These are phyloP conservation scores for Trachops cirrhosus DNA, from an alignment of 2,797 vertebrate species.

Conservation along the genomic window DNA sequence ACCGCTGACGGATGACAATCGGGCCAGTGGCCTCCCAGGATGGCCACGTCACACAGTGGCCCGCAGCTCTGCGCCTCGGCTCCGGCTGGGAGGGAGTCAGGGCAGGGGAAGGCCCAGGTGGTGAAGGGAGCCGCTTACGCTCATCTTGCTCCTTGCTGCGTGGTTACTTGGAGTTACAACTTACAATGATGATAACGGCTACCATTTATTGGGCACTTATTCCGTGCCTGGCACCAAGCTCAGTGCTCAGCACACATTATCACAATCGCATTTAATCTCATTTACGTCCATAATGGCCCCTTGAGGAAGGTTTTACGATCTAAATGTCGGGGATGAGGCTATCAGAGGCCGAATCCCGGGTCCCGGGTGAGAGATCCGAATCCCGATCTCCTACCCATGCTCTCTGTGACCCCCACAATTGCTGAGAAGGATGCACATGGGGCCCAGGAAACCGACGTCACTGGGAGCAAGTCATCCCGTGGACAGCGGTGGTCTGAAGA, in stretches of 20 bases:
- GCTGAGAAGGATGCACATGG: neutral
- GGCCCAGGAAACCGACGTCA: neutral
- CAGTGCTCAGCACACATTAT: neutral
- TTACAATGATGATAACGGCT: neutral
- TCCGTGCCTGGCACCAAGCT: neutral
- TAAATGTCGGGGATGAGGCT: neutral
- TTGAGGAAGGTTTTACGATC: constrained; percentile 13
- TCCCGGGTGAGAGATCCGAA: no score
- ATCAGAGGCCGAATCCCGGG: no score
- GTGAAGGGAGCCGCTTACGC: neutral
- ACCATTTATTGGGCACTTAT: constrained; percentile 3
- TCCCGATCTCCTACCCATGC: neutral
- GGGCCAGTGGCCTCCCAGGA: fast-evolving
- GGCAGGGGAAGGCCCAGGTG: neutral
- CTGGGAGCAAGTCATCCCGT: neutral
- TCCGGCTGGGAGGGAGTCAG: neutral
- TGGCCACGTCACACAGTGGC: fast-evolving
- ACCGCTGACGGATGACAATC: no score
- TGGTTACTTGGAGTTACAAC: constrained; percentile 27
- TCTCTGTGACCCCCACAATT: neutral
- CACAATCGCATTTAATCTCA: constrained; percentile 15
- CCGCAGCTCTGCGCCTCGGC: neutral
- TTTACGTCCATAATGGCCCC: constrained; percentile 5
- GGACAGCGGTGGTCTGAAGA: neutral
- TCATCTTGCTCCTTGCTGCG: neutral